Base-by-base conservation (phyloP, 1,140 invertebrate genomes). In the Scaptomyza hsui region DNA sequence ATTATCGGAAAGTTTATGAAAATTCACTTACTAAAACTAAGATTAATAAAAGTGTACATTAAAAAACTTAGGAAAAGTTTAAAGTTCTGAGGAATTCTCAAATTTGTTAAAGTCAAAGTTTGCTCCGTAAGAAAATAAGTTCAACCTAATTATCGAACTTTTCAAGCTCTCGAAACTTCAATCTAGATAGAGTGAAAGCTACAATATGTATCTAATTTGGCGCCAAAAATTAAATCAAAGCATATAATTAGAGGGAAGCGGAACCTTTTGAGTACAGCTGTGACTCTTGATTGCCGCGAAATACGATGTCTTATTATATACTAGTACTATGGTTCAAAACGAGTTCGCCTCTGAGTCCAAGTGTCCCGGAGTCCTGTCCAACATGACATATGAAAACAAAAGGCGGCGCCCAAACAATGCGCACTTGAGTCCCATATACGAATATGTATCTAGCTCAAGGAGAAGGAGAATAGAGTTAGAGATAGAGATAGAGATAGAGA, bases 381-480 rank as follows among this genome's bases (percentile, higher is more conserved):
- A 71, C 68, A 71, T 65, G 68, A 71, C 68, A 71, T 71, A 71
- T 59, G 68, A 71, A 57, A 71, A 71, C 68, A 71, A 71, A 57
- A 32, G 68, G 19, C 61, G 26, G 24, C 37, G 37, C 13, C n/a
- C 29, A 26, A 16, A 69, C 65, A 69, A 69, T 62, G 48, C 49
- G 29, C 51, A 45, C 55, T 45, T 56, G 37, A 56, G 21, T 13
- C 24, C 15, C 35, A 19, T 6, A 37, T 7, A 35, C 12, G 12
- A n/a, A 37, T 4, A 37, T n/a, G 12, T n/a, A 35, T 32, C 9
- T 32, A 32, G 29, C 29, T 1, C 29, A 32, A 32, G 55, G n/a
- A 21, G 41, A 1, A 18, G 5, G 16, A 37, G 12, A 60, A 18
- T n/a, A 37, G 49, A 10, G 10, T 12, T 2, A 24, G 44, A 47